Base-by-base conservation (phyloP, 2,888 invertebrate species). In the Athalia rosae region DNA sequence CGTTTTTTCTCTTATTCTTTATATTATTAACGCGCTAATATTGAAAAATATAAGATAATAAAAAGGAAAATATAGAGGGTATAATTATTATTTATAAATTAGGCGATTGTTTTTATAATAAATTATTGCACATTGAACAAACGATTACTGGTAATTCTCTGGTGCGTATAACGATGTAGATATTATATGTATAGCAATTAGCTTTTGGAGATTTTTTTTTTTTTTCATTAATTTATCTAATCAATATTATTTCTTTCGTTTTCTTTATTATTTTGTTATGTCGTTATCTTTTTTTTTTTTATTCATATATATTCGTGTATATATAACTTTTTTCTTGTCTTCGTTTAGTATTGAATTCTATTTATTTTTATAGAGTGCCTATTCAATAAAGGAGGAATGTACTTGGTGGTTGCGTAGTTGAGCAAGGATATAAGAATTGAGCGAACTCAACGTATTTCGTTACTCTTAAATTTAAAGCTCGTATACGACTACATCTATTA, bases 361-460 rank as follows among this genome's bases (percentile, higher is more conserved):
- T 74, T 74, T 74, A 74, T 61, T 74, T 61, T 47, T 74, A 28
- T 62, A 66, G 87, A 88, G 85, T 86, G 84, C 83, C 87, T 88
- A 88, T 86, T 88, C 88, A 87, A 81, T 86, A 83, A 85, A 85
- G 84, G 86, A 87, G 88, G 87, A 88, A 88, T 87, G 87, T 88
- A 86, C 84, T 87, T 82, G 82, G 81, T 86, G 84, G 84, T 85
- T 84, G 84, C 82, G 80, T 83, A 82, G 81, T 85, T 81, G 84
- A 86, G 87, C 86, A 83, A 83, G 82, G 82, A 84, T 86, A 59
- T 69, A 73, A 73, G 73, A 73, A 73, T 73, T 73, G 73, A 73
- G 73, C 73, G 59, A 73, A 47, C 59, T 59, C 73, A 58, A 47
- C 13, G 58, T 59, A n/a, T 73, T 73, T 59, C 59, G 48, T 66